These are phyloP conservation scores for Drosophila mercatorum DNA, from an alignment of 2,888 invertebrate species.

Conservation along the genomic window DNA sequence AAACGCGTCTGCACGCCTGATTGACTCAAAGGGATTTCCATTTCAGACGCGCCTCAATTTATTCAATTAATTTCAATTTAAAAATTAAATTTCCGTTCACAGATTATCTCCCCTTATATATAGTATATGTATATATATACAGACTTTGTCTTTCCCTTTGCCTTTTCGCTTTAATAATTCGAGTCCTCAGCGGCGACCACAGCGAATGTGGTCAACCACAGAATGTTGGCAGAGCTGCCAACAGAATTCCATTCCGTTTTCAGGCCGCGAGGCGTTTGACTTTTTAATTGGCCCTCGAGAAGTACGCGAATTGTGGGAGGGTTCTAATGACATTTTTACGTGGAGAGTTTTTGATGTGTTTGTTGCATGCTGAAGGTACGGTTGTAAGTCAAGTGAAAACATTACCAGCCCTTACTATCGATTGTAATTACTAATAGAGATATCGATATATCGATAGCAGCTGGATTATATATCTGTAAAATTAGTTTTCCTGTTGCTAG, in stretches of 20 bases:
- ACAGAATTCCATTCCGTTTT: slow-evolving; percentile 3
- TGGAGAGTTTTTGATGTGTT: background rate
- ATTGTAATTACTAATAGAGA: background rate
- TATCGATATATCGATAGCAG: background rate
- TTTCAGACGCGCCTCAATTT: slow-evolving; percentile 35
- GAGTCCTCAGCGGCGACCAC: background rate
- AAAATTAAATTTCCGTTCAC: slow-evolving; percentile 17
- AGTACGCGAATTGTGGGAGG: slow-evolving; percentile 16
- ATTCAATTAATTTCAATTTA: slow-evolving; percentile 58
- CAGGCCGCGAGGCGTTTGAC: slow-evolving; percentile 25
- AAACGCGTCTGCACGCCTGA: slow-evolving; percentile 21
- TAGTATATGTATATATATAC: background rate
- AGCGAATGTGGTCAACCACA: slow-evolving; percentile 12
- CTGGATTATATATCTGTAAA: background rate
- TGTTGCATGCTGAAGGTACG: background rate
- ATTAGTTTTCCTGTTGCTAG: background rate
- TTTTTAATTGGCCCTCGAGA: slow-evolving; percentile 45
- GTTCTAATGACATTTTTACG: background rate
- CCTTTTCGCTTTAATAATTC: slow-evolving; percentile 23
- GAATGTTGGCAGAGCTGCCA: slow-evolving; percentile 23
- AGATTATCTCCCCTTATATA: background rate
- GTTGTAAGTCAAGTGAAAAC: background rate
- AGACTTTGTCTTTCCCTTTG: background rate
- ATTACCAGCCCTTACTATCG: background rate
- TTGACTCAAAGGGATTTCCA: slow-evolving; percentile 35